These are phyloP conservation scores for Fistularia commersonii DNA, from an alignment of 2,797 vertebrate genomes.

Conservation along the genomic window DNA sequence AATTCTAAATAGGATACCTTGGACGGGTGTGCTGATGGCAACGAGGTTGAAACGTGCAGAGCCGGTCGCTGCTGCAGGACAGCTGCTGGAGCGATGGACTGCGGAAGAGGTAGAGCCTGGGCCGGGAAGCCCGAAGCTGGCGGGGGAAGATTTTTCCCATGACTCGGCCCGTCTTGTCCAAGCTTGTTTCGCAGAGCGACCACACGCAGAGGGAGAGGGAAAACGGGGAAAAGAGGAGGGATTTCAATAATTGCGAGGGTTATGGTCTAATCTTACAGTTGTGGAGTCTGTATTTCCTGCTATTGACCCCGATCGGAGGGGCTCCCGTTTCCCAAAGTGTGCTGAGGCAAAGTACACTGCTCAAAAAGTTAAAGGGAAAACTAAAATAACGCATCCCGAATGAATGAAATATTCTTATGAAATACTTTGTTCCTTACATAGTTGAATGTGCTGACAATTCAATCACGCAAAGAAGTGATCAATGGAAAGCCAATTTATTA, in stretches of 20 bases:
- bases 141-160: constrained; percentile 63
- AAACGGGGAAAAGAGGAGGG: constrained; percentile 8
- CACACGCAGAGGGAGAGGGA: no score
- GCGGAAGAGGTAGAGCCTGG: constrained; percentile 64
- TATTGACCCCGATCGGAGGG: constrained; percentile 37
- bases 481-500: no score
- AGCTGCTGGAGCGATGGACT: constrained; percentile 69
- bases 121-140: constrained; percentile 54
- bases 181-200: no score
- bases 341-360: no score
- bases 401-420: no score
- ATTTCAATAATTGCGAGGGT: constrained; percentile 16
- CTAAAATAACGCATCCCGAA: no score
- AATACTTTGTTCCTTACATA: no score
- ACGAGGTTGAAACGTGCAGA: constrained; percentile 73
- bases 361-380: no score
- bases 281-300: constrained; percentile 49
- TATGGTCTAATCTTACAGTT: constrained; percentile 28
- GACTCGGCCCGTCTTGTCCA: constrained; percentile 68
- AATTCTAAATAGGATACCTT: constrained; percentile 52
- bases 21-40: constrained; percentile 54
- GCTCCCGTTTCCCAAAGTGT: no score
- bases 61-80: constrained; percentile 75
- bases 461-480: no score
- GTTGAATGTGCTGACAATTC: no score